These are phyloP conservation scores for Entomobrya multifasciata DNA, from an alignment of 2,888 invertebrate species.

Conservation along the genomic window DNA sequence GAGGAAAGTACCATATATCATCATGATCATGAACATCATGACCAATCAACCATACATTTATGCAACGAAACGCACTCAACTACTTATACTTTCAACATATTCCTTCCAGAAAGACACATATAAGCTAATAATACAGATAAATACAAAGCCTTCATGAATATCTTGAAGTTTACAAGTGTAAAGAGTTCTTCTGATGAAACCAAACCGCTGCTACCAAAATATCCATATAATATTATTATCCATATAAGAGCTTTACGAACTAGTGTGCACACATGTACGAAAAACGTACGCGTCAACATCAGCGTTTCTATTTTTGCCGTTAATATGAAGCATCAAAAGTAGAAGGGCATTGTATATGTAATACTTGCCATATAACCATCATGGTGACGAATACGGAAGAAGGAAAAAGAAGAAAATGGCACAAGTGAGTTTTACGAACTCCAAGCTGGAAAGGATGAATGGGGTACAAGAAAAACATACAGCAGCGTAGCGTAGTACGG, in stretches of 20 bases:
- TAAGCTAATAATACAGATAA: background rate
- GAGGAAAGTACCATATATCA: background rate
- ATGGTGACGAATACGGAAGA: conserved; percentile 40
- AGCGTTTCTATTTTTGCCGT: too few relatives aligned
- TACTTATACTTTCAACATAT: too few relatives aligned
- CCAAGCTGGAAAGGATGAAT: conserved; percentile 32
- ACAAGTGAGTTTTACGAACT: conserved; percentile 12
- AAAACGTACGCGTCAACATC: too few relatives aligned
- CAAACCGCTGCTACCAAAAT: too few relatives aligned
- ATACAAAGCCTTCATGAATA: too few relatives aligned
- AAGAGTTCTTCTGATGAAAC: too few relatives aligned
- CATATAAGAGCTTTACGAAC: too few relatives aligned
- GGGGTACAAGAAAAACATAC: background rate
- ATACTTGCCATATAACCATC: background rate
- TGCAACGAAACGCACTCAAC: conserved; percentile 6
- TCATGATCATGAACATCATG: background rate
- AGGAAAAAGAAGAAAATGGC: conserved; percentile 32
- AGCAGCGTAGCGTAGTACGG: background rate
- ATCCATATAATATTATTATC: too few relatives aligned
- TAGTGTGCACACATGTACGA: too few relatives aligned
- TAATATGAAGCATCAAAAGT: too few relatives aligned
- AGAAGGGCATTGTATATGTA: background rate
- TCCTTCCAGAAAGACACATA: background rate
- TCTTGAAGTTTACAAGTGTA: too few relatives aligned
- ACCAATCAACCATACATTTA: background rate